Conservation (phyloP, 1,140 invertebrate species). For the Periplaneta americana region DNA sequence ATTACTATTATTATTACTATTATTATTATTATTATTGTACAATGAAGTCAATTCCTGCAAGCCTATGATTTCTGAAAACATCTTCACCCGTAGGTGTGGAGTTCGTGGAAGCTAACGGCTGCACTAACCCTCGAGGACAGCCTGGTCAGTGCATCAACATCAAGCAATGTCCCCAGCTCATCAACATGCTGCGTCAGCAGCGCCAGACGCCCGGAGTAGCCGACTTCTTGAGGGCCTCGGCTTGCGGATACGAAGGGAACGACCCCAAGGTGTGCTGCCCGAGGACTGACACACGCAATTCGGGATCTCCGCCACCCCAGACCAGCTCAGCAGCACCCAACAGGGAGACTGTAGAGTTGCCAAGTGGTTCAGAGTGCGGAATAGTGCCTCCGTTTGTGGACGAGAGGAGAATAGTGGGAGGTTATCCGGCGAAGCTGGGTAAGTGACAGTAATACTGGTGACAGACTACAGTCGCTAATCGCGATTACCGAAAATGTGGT, state of each 20-base stretch:
- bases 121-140: slow-evolving; percentile 32
- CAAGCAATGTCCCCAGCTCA: slow-evolving; percentile 36
- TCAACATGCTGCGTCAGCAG: slow-evolving; percentile 33
- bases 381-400: not conserved
- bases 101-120: no score
- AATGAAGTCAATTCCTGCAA: no score
- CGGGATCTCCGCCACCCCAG: not conserved
- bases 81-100: no score
- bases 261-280: slow-evolving; percentile 49
- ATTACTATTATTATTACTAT: no score
- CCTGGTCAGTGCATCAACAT: slow-evolving; percentile 42
- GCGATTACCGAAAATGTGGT: no score
- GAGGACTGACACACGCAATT: not conserved
- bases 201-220: slow-evolving; percentile 24
- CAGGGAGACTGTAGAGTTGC: not conserved
- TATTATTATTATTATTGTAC: no score
- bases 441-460: no score
- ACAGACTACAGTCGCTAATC: no score
- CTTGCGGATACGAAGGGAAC: slow-evolving; percentile 45
- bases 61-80: no score
- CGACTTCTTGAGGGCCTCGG: slow-evolving; percentile 41
- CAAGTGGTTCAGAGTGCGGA: not conserved
- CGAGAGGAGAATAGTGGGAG: slow-evolving; percentile 2
- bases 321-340: not conserved
- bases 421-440: not conserved